Evolutionary conservation across 2,113 vertebrate genomes (phyloP).

Genomic region (Paratilapia polleni): DNA sequence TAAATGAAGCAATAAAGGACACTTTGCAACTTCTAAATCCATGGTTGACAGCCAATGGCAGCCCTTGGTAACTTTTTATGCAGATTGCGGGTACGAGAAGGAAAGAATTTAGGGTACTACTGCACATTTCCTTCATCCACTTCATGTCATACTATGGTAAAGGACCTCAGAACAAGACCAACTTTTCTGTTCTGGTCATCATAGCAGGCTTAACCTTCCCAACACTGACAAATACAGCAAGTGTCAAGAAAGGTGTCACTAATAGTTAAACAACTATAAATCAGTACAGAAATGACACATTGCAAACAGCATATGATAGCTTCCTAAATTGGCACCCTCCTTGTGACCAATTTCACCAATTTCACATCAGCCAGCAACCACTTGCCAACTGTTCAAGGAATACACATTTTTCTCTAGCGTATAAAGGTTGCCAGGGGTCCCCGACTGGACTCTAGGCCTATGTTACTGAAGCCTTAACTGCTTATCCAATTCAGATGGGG

Average conservation of each 20-base stretch:
- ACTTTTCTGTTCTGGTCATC: not conserved
- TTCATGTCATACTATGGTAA: too few species aligned
- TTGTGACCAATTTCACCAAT: too few species aligned
- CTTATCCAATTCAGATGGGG: not conserved
- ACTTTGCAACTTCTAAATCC: not conserved
- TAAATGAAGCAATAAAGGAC: accelerated
- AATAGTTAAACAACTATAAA: not conserved
- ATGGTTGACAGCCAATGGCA: not conserved
- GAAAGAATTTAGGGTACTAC: too few species aligned
- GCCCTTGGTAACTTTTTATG: not conserved
- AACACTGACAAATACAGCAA: not conserved
- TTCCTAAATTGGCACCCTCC: too few species aligned
- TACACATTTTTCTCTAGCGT: not conserved
- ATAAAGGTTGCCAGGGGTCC: not conserved
- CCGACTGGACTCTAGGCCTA: accelerated
- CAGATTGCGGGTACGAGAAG: not conserved
- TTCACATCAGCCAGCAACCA: too few species aligned
- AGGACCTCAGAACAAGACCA: not conserved
- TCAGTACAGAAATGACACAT: not conserved
- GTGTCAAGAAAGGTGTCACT: not conserved
- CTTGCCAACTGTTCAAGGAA: not conserved
- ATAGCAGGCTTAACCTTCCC: not conserved
- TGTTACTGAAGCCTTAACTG: not conserved
- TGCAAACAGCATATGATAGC: not conserved
- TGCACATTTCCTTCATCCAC: too few species aligned